Base-by-base conservation (phyloP, 1,140 invertebrate species). In the Hylaeus anthracinus region DNA sequence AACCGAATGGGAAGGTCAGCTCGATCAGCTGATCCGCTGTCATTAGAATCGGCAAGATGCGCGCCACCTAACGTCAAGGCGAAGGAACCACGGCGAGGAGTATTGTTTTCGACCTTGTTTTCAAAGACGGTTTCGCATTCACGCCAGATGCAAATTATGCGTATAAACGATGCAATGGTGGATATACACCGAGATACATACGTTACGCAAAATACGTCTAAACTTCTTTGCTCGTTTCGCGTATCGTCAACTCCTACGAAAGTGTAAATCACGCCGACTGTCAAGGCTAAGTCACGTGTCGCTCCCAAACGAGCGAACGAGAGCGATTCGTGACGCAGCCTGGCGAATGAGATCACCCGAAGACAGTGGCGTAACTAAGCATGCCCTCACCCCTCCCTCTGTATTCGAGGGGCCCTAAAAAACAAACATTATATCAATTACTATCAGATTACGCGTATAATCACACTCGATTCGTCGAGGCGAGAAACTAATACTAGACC, bases 11-110 rank as follows among this genome's bases (percentile, higher is more conserved):
- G 85, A 87, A 87, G 85, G 86, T 86, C 85, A 84, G 58, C 51
- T 39, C 64, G 83, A 88, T 88, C 86, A 88, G 86, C 86, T 88
- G 86, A 87, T 88, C 79, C 73, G 65, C 76, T 88, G 86, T 87
- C 86, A 88, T 87, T 81, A 74, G 58, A 77, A 82, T 78, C 67
- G 83, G 67, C 41, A 82, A 77, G 41, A 51, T 39, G 67, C 60
- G 73, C 86, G 86, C 86, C 86, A 82, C 72, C 85, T 79, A 72
- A 70, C 86, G 82, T 66, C 71, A 63, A 51, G 12, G 61, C 45
- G 15, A 72, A 65, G 9, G 67, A 87, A 87, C 65, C 85, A 81
- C 41, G 26, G 43, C 10, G 55, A 51, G 26, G 58, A 41, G 15
- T 55, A 67, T 73, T 74, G 77, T 79, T 80, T 83, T 80, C 77